A percentile compares a stretch with the other conserved stretches of the same genome.
phyloP scores from a whole-genome alignment of 2,797 vertebrate genomes.

The Meda fulgida region DNA sequence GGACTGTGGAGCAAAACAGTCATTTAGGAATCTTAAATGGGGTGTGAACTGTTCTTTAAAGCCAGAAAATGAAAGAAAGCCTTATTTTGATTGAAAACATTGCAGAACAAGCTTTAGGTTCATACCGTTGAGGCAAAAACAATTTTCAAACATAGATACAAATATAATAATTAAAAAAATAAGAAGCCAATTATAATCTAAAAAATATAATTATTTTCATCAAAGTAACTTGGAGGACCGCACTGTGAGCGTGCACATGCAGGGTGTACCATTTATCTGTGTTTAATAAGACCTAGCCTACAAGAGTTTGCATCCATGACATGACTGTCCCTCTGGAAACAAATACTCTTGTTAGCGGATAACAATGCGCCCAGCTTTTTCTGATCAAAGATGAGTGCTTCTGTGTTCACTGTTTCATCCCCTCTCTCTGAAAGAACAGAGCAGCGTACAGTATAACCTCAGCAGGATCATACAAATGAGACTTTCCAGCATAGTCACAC shows the following conservation, averaged over 20 bases:
- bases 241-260: not conserved
- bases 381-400: not conserved
- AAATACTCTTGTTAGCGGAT: not conserved
- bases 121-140: not conserved
- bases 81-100: not conserved
- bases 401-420: not conserved
- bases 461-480: slow-evolving; percentile 6
- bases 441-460: not conserved
- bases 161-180: not conserved
- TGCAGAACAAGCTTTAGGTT: not conserved
- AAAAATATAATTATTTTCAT: not conserved
- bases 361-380: not conserved
- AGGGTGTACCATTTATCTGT: slow-evolving; percentile 49
- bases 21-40: slow-evolving; percentile 5
- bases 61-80: not conserved
- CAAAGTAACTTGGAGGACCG: not conserved
- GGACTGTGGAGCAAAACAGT: slow-evolving; percentile 20
- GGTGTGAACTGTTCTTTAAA: not conserved
- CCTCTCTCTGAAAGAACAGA: not conserved
- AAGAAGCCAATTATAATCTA: not conserved
- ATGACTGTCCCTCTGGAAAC: not conserved
- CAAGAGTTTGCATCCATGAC: not conserved
- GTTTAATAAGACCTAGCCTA: not conserved
- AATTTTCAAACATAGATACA: not conserved
- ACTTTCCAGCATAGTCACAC: slow-evolving; percentile 6